phyloP scores from a whole-genome alignment of 1,140 invertebrate genomes.

The Drosophila kepulauana region DNA sequence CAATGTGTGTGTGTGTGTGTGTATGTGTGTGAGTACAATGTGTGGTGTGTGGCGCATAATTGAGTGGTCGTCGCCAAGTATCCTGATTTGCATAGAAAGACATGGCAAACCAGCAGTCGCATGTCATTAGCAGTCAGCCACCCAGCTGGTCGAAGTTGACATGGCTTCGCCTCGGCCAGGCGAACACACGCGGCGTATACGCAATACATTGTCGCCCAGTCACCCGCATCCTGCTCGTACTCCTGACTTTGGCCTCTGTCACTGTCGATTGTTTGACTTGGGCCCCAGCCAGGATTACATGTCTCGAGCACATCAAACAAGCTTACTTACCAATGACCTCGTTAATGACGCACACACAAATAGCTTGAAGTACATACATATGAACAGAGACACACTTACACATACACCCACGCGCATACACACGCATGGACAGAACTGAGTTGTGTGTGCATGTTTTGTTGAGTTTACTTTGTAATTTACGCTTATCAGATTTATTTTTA shows the following conservation, averaged over 20 bases:
- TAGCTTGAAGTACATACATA: slow-evolving; percentile 26
- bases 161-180: slow-evolving; percentile 51
- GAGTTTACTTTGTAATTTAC: slow-evolving; percentile 78
- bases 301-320: slow-evolving; percentile 82
- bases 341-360: slow-evolving; percentile 71
- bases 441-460: slow-evolving; percentile 54
- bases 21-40: slow-evolving; percentile 20
- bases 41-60: slow-evolving; percentile 61
- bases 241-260: slow-evolving; percentile 13
- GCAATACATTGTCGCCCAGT: slow-evolving; percentile 34
- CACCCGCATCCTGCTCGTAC: neutral
- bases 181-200: slow-evolving; percentile 53
- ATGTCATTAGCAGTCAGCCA: slow-evolving; percentile 44
- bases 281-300: slow-evolving; percentile 70
- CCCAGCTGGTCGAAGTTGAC: slow-evolving; percentile 33
- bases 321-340: slow-evolving; percentile 82
- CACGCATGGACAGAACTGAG: slow-evolving; percentile 16
- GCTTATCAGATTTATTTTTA: slow-evolving; percentile 82
- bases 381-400: slow-evolving; percentile 3
- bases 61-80: slow-evolving; percentile 72
- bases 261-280: slow-evolving; percentile 58
- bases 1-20: slow-evolving; percentile 8
- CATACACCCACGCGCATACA: slow-evolving; percentile 7
- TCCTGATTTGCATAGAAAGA: slow-evolving; percentile 51
- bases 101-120: slow-evolving; percentile 31